Base-by-base conservation (phyloP, 2,113 vertebrate genomes). In the Corythornis madagascariensis region DNA sequence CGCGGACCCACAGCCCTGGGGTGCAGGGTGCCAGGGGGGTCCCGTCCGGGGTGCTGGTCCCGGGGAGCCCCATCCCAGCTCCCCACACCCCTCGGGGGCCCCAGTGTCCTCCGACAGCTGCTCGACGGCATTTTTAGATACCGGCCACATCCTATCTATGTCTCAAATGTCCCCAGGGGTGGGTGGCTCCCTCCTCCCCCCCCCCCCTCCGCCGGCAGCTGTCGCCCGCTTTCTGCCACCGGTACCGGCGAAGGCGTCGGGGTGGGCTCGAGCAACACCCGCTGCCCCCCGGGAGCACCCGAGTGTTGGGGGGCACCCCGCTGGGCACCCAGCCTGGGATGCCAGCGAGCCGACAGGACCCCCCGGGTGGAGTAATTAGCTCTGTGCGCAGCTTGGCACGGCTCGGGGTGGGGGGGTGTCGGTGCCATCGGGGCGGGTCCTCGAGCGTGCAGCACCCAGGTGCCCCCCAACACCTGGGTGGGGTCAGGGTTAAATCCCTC, bases 61-160 rank as follows among this genome's bases (percentile, higher is more conserved):
- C 26, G 15, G 21, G 43, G 17, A 78, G 40, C 38, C 56, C 63
- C 65, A 59, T 2, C 8, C 8, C 1, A 1, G 35, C 55, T 92
- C 52, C 79, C 33, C 0, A 0, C 48, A 82, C 93, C 95, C 95
- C 24, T 72, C 5, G 3, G 67, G 92, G 94, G 94, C 94, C 95
- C 79, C 95, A 56, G 71, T 42, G 43, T 16, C 60, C 63, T 43
- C 69, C 1, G 11, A 38, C 95, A 96, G 95, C 92, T 96, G 95
- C 88, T 87, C 10, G 0, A 33, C 16, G 59, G 88, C 94, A 91
- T 91, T 96, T 96, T 94, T 96, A 96, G 95, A 94, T 87, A 91
- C 61, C 47, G 5, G 81, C 74, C 63, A 7, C 1, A 57, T 89
- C 94, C 95, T 88, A 69, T 91, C 92, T 82, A 40, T 26, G 72